phyloP scores from a whole-genome alignment of 1,140 invertebrate species.

The Ceratina japonica region DNA sequence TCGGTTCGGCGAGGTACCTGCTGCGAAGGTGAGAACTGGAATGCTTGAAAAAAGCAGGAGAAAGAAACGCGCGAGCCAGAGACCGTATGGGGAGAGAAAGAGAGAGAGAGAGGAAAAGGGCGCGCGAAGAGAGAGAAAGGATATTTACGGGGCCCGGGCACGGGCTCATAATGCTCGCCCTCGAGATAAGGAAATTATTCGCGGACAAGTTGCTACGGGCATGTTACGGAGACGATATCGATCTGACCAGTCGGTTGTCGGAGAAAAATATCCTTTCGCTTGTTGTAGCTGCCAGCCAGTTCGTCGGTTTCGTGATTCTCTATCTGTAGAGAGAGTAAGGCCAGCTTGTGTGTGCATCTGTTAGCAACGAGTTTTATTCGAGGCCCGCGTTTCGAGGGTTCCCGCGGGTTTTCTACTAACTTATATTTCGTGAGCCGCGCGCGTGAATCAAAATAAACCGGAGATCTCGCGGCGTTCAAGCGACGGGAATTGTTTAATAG shows the following conservation, averaged over 20 bases:
- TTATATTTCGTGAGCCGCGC: neutral
- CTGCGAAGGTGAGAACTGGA: slow-evolving; percentile 57
- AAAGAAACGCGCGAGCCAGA: neutral
- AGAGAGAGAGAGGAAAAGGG: neutral
- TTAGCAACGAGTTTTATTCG: neutral
- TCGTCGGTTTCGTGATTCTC: slow-evolving; percentile 31
- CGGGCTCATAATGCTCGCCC: slow-evolving; percentile 39
- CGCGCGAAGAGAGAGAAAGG: neutral
- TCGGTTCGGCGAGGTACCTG: slow-evolving; percentile 39
- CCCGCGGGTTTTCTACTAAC: neutral
- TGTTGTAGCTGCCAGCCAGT: slow-evolving; percentile 5
- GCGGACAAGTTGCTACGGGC: slow-evolving; percentile 49
- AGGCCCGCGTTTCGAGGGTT: neutral
- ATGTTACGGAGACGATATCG: slow-evolving; percentile 46
- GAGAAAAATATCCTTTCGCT: slow-evolving; percentile 37
- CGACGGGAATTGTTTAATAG: neutral
- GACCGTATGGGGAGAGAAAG: no score
- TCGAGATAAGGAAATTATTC: slow-evolving; percentile 47
- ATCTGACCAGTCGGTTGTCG: slow-evolving; percentile 27
- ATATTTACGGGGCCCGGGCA: slow-evolving; percentile 53
- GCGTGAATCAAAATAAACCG: slow-evolving; percentile 6
- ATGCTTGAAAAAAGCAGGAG: slow-evolving; percentile 27
- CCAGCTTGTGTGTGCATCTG: slow-evolving; percentile 19
- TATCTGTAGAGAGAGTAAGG: slow-evolving; percentile 34
- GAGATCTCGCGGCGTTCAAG: slow-evolving; percentile 3